These are phyloP conservation scores for Myotis planiceps DNA, from an alignment of 2,797 vertebrate species.

Conservation along the genomic window DNA sequence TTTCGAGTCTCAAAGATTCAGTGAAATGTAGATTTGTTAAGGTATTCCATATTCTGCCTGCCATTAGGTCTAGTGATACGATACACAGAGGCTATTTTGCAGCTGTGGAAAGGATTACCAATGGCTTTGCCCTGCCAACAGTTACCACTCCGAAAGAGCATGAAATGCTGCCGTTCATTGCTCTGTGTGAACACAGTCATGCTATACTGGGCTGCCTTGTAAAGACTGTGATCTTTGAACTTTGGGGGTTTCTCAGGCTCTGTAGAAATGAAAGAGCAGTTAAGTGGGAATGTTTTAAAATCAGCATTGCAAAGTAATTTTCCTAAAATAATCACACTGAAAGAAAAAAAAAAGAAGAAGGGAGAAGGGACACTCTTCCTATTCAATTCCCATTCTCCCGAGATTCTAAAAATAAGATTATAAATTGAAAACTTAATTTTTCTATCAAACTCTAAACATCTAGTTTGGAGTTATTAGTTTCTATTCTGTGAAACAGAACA, in stretches of 20 bases:
- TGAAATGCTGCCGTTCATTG: constrained; percentile 70
- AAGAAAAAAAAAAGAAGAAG: background rate
- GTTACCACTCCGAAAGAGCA: constrained; percentile 81
- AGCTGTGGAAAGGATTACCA: constrained; percentile 86
- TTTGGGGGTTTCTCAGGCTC: constrained; percentile 9
- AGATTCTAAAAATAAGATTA: background rate
- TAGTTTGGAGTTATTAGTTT: background rate
- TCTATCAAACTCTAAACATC: background rate
- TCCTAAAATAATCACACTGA: background rate
- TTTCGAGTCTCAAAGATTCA: constrained; percentile 39
- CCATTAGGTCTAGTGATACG: constrained; percentile 69
- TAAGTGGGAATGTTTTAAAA: constrained; percentile 25
- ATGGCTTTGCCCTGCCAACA: constrained; percentile 82
- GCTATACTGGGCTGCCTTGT: constrained; percentile 79
- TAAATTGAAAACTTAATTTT: background rate
- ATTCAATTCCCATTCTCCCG: background rate
- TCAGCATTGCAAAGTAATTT: constrained; percentile 24
- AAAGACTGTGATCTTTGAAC: constrained; percentile 80
- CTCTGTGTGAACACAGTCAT: constrained; percentile 64
- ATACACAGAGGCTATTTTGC: constrained; percentile 84
- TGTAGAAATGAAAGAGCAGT: constrained; percentile 31
- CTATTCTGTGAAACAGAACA: background rate
- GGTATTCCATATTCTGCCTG: constrained; percentile 63
- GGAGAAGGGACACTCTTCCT: background rate
- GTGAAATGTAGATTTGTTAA: constrained; percentile 53